Evolutionary conservation across 2,888 invertebrate genomes (phyloP), one percentile per base, ranked within the genome.

Genomic region (Tromatobia lineatoria): DNA sequence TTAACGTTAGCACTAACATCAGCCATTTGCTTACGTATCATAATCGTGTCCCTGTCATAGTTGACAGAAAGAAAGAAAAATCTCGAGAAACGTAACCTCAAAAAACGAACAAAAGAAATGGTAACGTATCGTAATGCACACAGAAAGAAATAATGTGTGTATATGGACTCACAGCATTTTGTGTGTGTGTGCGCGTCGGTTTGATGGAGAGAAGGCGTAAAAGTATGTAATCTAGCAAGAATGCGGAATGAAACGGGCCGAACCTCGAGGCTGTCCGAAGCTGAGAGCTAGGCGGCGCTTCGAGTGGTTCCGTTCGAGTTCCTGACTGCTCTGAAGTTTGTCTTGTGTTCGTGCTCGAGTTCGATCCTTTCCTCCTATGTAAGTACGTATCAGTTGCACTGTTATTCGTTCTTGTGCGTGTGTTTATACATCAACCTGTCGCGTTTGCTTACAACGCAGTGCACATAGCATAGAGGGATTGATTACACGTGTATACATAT

Each of bases 171-270:
- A n/a, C n/a, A n/a, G n/a, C n/a, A n/a, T n/a, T n/a, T n/a, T n/a
- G n/a, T n/a, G 47, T 75, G 70, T 64, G 34, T 52, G 29, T 15
- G 75, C 54, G 52, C 25, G 79, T 29, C 52, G 69, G 70, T 71
- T 61, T 45, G 29, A 71, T 20, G 47, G 66, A 47, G 71, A 71
- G 66, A 47, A 83, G 73, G 73, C 47, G 78, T 71, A 86, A 86
- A 85, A 83, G 87, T 83, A 75, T 76, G 78, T 80, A 83, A 89
- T 88, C 86, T 81, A 64, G 18, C 13, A 67, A 87, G 89, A 89
- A 89, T 89, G 89, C 89, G 89, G 87, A 89, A 89, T 88, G 76
- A 81, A 86, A 87, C 83, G 78, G 77, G 64, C 85, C 79, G 84
- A 80, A 73, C 75, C 76, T 71, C 80, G 71, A 82, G 81, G 71